Evolutionary conservation across 2,113 vertebrate genomes (phyloP).

Genomic region (Scomber colias): DNA sequence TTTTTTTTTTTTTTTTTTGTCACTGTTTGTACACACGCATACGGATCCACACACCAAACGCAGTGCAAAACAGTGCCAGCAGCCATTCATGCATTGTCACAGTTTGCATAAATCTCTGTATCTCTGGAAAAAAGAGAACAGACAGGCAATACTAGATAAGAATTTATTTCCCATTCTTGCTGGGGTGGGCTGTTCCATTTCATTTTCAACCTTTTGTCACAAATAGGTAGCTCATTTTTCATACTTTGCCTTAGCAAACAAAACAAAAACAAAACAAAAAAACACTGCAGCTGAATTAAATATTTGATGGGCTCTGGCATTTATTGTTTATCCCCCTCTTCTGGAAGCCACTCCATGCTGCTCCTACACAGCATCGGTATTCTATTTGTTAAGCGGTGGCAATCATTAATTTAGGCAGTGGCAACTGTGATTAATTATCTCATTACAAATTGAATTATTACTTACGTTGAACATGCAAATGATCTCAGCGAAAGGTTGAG

Average conservation of each 20-base stretch:
- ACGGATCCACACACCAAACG: slow-evolving; percentile 4
- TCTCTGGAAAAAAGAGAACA: slow-evolving; percentile 51
- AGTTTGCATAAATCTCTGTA: slow-evolving; percentile 67
- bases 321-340: slow-evolving; percentile 43
- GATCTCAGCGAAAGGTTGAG: slow-evolving; percentile 62
- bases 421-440: slow-evolving; percentile 80
- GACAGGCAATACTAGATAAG: slow-evolving; percentile 63
- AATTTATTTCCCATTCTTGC: slow-evolving; percentile 54
- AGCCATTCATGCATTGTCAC: slow-evolving; percentile 52
- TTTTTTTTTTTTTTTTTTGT: slow-evolving; percentile 26
- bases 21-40: slow-evolving; percentile 16
- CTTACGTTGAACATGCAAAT: slow-evolving; percentile 75
- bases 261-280: slow-evolving; percentile 38
- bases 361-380: slow-evolving; percentile 23
- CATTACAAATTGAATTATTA: slow-evolving; percentile 78
- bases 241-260: slow-evolving; percentile 49
- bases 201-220: slow-evolving; percentile 61
- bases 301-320: slow-evolving; percentile 47
- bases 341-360: slow-evolving; percentile 23
- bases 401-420: slow-evolving; percentile 72
- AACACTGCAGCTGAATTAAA: slow-evolving; percentile 48
- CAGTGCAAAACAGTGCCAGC: slow-evolving; percentile 46
- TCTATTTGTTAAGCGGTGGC: slow-evolving; percentile 63
- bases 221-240: slow-evolving; percentile 68
- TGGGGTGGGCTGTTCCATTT: slow-evolving; percentile 53